These are phyloP conservation scores for Spilogale gracilis DNA, from an alignment of 2,113 vertebrate species.

Conservation along the genomic window DNA sequence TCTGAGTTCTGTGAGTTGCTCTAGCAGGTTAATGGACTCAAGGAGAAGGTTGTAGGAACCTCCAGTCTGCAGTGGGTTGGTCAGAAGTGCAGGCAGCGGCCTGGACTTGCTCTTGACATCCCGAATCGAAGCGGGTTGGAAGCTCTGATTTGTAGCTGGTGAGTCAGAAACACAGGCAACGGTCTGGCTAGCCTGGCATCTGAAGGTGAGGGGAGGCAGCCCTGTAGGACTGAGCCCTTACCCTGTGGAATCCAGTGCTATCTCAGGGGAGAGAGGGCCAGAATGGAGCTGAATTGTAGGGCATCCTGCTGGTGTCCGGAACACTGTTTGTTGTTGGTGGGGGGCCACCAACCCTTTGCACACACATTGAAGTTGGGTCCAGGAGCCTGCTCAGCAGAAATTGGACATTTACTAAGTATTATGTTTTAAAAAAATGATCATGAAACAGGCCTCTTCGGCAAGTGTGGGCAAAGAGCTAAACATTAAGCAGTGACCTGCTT, in stretches of 20 bases:
- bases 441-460: background rate
- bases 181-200: background rate
- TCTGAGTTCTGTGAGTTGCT: background rate
- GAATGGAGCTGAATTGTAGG: background rate
- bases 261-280: background rate
- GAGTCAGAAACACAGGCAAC: background rate
- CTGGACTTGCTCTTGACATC: background rate
- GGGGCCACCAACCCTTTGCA: background rate
- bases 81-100: background rate
- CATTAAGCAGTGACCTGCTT: background rate
- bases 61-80: background rate
- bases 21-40: background rate
- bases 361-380: background rate
- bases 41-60: background rate
- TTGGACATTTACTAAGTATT: background rate
- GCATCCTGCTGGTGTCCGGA: background rate
- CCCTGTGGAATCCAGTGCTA: background rate
- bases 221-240: background rate
- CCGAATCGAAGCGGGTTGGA: background rate
- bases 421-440: background rate
- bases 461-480: background rate
- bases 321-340: background rate
- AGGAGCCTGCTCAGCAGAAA: background rate
- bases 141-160: background rate
- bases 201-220: background rate